phyloP scores from a whole-genome alignment of 2,888 invertebrate species.

The Temnothorax rugatulus region DNA sequence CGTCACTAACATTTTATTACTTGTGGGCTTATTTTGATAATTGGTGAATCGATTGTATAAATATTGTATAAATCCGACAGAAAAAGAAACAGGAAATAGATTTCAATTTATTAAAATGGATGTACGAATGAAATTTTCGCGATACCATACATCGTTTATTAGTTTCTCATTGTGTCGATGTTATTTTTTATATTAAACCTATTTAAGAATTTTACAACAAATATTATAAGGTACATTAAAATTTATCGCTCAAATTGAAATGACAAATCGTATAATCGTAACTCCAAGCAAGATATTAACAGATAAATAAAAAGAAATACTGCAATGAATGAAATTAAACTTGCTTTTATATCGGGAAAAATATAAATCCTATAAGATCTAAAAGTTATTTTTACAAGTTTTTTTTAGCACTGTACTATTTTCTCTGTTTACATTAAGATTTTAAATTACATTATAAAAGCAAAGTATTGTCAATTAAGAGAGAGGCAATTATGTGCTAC shows the following conservation, averaged over 20 bases:
- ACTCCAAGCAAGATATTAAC: not conserved
- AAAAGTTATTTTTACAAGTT: not conserved
- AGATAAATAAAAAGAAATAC: not conserved
- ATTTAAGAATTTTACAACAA: not conserved
- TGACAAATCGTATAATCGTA: not conserved
- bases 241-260: not conserved
- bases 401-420: no score
- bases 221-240: not conserved
- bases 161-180: not conserved
- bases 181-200: not conserved
- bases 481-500: not conserved
- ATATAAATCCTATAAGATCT: not conserved
- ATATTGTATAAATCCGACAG: not conserved
- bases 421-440: not conserved
- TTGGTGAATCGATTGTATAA: slow-evolving; percentile 7
- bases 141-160: not conserved
- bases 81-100: not conserved
- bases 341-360: not conserved
- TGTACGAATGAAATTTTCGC: not conserved
- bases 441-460: not conserved
- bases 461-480: not conserved
- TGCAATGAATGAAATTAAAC: not conserved
- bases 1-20: slow-evolving; percentile 8
- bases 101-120: not conserved
- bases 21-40: not conserved